phyloP scores from a whole-genome alignment of 2,888 invertebrate species.

The Idaea biselata region DNA sequence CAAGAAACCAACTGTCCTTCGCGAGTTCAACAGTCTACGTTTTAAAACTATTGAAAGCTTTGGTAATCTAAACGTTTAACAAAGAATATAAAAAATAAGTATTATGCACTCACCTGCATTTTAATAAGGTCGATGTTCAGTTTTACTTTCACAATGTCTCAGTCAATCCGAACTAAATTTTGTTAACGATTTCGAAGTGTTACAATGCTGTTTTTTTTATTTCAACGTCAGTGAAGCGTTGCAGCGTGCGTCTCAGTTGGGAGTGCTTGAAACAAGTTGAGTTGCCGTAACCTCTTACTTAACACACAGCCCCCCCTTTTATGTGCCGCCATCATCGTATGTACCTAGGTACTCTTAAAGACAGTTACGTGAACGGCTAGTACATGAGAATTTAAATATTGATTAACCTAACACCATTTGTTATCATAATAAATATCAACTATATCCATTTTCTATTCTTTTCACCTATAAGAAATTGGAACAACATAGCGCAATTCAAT shows the following conservation, averaged over 20 bases:
- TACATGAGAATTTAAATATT: constrained; percentile 18
- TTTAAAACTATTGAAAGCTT: constrained; percentile 34
- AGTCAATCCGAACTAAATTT: constrained; percentile 58
- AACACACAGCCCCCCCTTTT: constrained; percentile 54
- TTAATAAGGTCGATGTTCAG: constrained; percentile 45
- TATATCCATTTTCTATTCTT: neutral
- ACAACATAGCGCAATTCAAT: too few relatives aligned
- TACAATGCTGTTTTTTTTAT: constrained; percentile 37
- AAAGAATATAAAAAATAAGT: constrained; percentile 46
- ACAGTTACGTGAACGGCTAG: constrained; percentile 41
- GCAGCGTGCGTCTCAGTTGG: constrained; percentile 51
- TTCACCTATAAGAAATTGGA: neutral
- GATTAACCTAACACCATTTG: constrained; percentile 3
- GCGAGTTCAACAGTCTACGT: constrained; percentile 38
- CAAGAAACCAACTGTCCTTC: constrained; percentile 51
- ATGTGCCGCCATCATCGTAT: constrained; percentile 30
- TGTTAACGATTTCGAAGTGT: constrained; percentile 50
- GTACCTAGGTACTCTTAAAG: constrained; percentile 14
- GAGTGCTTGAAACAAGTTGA: constrained; percentile 54
- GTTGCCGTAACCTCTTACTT: constrained; percentile 77
- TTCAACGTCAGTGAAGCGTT: constrained; percentile 51
- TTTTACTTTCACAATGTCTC: constrained; percentile 60
- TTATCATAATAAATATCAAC: neutral
- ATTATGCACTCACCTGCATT: constrained; percentile 64
- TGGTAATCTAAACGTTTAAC: constrained; percentile 32